These are phyloP conservation scores for Penaeus indicus DNA, from an alignment of 1,140 invertebrate genomes.

Conservation along the genomic window DNA sequence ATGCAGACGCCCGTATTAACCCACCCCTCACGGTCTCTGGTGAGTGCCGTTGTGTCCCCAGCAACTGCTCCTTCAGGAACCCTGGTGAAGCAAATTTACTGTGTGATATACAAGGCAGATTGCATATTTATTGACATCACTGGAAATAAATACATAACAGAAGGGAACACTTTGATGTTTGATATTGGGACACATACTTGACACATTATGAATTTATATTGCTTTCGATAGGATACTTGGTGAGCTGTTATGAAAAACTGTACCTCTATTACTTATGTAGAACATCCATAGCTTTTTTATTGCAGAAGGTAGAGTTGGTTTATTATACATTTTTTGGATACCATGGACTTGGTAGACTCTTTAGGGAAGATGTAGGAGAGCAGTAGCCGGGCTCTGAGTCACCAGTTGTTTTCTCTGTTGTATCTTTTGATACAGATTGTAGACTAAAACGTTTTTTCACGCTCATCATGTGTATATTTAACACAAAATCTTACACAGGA, in stretches of 20 bases:
- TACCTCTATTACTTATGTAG: conserved; percentile 17
- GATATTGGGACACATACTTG: conserved; percentile 13
- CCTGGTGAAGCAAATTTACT: neutral
- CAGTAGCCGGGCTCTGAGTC: too few relatives aligned
- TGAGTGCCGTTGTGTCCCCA: conserved; percentile 70
- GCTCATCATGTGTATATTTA: neutral
- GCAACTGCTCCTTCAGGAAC: neutral
- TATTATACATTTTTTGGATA: too few relatives aligned
- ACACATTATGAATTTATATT: conserved; percentile 28
- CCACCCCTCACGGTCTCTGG: conserved; percentile 86
- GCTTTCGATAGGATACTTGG: conserved; percentile 11
- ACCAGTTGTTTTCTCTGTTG: neutral
- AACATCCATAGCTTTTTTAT: conserved; percentile 36
- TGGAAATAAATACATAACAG: neutral
- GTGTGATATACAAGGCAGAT: too few relatives aligned
- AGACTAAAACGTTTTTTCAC: too few relatives aligned
- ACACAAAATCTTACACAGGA: conserved; percentile 39
- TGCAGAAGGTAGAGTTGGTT: conserved; percentile 15
- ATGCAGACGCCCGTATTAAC: conserved; percentile 84
- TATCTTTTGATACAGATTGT: conserved; percentile 6
- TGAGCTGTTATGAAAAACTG: conserved; percentile 15
- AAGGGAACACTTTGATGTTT: conserved; percentile 19
- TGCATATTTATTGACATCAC: too few relatives aligned
- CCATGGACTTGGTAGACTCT: too few relatives aligned
- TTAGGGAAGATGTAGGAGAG: too few relatives aligned